Percentiles rank a stretch among this genome's conserved stretches.
Conservation (phyloP, 2,888 invertebrate species). For the Chironomus tentans region DNA sequence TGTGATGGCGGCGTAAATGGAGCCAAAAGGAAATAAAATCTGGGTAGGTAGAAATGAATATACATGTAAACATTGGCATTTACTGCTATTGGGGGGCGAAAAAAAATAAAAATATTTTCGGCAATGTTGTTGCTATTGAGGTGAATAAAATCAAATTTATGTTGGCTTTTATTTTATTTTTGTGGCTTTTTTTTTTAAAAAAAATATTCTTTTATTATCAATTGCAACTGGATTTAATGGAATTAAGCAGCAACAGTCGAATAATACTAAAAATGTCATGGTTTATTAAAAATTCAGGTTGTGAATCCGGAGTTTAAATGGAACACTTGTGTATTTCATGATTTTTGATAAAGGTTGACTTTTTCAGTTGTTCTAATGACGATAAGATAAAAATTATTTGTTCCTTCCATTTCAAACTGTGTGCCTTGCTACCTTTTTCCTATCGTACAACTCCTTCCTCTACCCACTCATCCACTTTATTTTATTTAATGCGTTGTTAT, state of each 20-base stretch:
- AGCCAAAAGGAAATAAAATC: neutral
- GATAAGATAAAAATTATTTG: neutral
- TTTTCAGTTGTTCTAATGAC: neutral
- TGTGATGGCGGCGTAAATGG: too few relatives aligned
- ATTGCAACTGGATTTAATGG: neutral
- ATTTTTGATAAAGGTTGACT: slow-evolving; percentile 7
- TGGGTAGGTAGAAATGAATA: neutral
- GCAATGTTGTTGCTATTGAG: neutral
- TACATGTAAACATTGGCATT: slow-evolving; percentile 13
- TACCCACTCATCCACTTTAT: neutral
- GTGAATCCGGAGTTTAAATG: neutral
- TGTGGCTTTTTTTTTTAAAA: neutral
- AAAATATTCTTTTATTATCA: neutral
- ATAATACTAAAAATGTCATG: neutral
- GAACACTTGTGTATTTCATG: slow-evolving; percentile 6
- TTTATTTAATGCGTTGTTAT: too few relatives aligned
- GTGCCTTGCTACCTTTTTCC: neutral
- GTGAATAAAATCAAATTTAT: slow-evolving; percentile 25
- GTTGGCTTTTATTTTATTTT: slow-evolving; percentile 10
- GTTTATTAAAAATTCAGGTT: neutral
- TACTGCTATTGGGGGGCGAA: slow-evolving; percentile 19
- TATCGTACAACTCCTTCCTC: neutral
- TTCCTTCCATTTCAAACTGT: too few relatives aligned
- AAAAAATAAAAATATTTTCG: neutral
- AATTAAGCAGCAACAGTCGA: neutral